phyloP scores from a whole-genome alignment of 1,140 invertebrate species.

The Drosophila lowei region DNA sequence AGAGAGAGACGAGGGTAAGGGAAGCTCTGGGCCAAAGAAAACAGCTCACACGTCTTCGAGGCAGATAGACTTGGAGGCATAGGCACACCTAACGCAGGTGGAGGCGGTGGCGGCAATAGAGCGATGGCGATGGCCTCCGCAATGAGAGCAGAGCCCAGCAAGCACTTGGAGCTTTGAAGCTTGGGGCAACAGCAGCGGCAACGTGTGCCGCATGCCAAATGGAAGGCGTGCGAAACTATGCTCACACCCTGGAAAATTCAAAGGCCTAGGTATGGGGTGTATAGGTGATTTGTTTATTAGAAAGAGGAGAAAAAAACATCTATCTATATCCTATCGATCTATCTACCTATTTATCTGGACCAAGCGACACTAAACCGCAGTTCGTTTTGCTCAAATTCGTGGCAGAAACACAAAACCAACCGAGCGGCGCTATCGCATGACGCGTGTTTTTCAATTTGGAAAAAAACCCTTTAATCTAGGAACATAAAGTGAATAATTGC shows the following conservation, averaged over 20 bases:
- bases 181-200: slow-evolving; percentile 13
- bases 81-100: slow-evolving; percentile 51
- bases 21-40: slow-evolving; percentile 20
- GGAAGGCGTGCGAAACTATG: slow-evolving; percentile 75
- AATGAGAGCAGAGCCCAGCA: slow-evolving; percentile 65
- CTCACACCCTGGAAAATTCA: slow-evolving; percentile 34
- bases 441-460: too few relatives aligned
- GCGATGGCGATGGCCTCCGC: slow-evolving; percentile 47
- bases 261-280: not conserved
- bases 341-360: too few relatives aligned
- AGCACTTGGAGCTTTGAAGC: not conserved
- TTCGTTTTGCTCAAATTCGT: too few relatives aligned
- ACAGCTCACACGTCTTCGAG: slow-evolving; percentile 40
- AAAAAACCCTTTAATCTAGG: too few relatives aligned
- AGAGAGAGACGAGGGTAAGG: slow-evolving; percentile 13
- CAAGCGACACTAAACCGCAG: too few relatives aligned
- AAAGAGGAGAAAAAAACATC: too few relatives aligned
- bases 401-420: too few relatives aligned
- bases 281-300: not conserved
- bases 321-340: too few relatives aligned
- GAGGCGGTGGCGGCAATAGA: slow-evolving; percentile 30
- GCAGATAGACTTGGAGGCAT: slow-evolving; percentile 12
- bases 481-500: too few relatives aligned
- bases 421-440: too few relatives aligned
- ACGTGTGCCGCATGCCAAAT: slow-evolving; percentile 75